These are phyloP conservation scores for Morone saxatilis DNA, from an alignment of 2,113 vertebrate genomes.

Conservation along the genomic window DNA sequence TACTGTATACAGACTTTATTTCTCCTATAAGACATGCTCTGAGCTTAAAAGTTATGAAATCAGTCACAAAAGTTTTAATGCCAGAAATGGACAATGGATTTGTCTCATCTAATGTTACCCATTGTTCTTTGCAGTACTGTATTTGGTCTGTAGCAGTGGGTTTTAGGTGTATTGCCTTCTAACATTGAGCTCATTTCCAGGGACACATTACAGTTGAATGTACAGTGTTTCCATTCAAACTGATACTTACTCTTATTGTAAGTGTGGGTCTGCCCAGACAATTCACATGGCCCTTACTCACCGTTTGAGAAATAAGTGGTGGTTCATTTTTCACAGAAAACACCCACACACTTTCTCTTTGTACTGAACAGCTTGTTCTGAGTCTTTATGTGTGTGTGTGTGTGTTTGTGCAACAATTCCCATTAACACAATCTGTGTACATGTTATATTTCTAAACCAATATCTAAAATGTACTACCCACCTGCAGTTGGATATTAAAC, in stretches of 20 bases:
- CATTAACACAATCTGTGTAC: slow-evolving; percentile 27
- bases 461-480: background rate
- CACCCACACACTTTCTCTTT: slow-evolving; percentile 53
- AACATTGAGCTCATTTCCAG: background rate
- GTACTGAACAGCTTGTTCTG: slow-evolving; percentile 49
- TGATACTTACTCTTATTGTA: background rate
- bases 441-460: slow-evolving; percentile 19
- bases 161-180: background rate
- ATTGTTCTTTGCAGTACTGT: background rate
- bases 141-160: background rate
- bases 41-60: background rate
- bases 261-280: slow-evolving; percentile 4
- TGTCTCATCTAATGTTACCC: background rate
- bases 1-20: background rate
- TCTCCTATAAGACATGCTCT: background rate
- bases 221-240: slow-evolving; percentile 7
- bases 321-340: slow-evolving; percentile 57
- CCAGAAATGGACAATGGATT: background rate
- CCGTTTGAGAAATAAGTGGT: slow-evolving; percentile 44
- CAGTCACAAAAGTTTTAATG: background rate
- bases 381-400: background rate
- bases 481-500: background rate
- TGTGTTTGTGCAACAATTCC: background rate
- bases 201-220: background rate
- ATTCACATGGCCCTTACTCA: slow-evolving; percentile 27